Conservation (phyloP, 30 jellyfish, hydroid and myxozoan genomes). For the Turritopsis rubra region DNA sequence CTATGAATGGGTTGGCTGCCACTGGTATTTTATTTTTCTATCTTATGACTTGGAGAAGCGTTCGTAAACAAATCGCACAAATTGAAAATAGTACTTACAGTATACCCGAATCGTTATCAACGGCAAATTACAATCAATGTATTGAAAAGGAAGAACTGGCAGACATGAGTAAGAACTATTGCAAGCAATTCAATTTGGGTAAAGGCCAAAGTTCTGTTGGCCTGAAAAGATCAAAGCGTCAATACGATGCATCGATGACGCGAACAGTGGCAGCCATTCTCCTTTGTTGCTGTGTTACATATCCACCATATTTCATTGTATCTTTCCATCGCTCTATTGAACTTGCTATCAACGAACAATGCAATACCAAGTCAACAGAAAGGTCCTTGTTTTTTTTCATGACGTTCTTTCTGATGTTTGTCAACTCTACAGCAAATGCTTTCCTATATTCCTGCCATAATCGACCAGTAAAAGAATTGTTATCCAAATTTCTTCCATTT, state of each 20-base stretch:
- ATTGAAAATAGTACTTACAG: background rate
- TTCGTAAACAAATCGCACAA: background rate
- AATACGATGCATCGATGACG: constrained; percentile 26
- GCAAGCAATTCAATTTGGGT: background rate
- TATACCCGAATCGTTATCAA: background rate
- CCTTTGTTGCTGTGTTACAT: constrained; percentile 16
- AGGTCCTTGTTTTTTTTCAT: background rate
- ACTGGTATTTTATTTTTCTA: constrained; percentile 2
- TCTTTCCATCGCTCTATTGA: background rate
- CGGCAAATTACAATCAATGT: background rate
- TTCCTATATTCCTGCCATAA: constrained; percentile 15
- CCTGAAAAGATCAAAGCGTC: background rate
- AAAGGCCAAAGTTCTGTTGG: background rate
- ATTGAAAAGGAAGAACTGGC: background rate
- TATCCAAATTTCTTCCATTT: background rate
- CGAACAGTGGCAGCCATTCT: constrained; percentile 28
- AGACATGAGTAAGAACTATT: background rate
- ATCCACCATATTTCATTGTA: constrained; percentile 21
- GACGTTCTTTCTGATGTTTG: constrained; percentile 13
- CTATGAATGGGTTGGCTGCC: constrained; percentile 15
- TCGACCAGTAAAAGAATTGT: constrained; percentile 11
- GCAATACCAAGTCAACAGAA: background rate
- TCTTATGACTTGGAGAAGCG: constrained; percentile 24
- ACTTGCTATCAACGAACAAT: background rate
- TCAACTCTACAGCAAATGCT: background rate